Percentiles rank a stretch among this genome's conserved stretches.
These are phyloP conservation scores for Crocodylus rhombifer DNA, from an alignment of 2,797 vertebrate species.

Conservation along the genomic window DNA sequence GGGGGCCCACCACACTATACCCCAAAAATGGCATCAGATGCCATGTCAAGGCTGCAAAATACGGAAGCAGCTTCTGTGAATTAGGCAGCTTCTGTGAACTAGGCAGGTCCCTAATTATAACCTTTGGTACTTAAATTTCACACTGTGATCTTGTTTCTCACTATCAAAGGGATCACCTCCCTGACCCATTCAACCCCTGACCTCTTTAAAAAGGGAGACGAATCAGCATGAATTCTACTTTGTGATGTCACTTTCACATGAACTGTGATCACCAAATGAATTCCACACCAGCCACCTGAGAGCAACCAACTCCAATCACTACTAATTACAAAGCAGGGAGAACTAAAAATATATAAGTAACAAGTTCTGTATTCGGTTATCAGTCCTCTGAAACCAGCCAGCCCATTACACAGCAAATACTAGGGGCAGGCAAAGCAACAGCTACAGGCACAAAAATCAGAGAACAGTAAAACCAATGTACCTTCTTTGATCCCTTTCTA, in stretches of 20 bases:
- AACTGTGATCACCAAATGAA: not conserved
- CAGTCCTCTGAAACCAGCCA: not conserved
- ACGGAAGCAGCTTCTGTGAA: no score
- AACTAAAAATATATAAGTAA: not conserved
- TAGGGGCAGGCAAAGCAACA: not conserved
- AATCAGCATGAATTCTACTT: not conserved
- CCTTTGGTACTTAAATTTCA: no score
- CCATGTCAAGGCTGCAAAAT: no score
- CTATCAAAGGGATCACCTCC: not conserved
- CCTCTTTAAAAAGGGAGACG: conserved; percentile 11
- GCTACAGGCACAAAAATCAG: not conserved
- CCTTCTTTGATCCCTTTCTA: conserved; percentile 27
- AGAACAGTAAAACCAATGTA: not conserved
- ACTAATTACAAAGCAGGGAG: not conserved
- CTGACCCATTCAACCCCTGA: not conserved
- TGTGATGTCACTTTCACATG: conserved; percentile 15
- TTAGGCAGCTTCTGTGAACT: no score
- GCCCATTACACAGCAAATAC: not conserved
- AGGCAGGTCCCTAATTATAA: no score
- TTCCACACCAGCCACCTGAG: not conserved
- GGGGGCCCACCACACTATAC: no score
- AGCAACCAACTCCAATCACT: conserved; percentile 1
- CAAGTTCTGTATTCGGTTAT: not conserved
- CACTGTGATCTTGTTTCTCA: no score
- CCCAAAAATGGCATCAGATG: no score